Base-by-base conservation (phyloP, 2,113 vertebrate genomes). In the Phylloscopus trochiloides region DNA sequence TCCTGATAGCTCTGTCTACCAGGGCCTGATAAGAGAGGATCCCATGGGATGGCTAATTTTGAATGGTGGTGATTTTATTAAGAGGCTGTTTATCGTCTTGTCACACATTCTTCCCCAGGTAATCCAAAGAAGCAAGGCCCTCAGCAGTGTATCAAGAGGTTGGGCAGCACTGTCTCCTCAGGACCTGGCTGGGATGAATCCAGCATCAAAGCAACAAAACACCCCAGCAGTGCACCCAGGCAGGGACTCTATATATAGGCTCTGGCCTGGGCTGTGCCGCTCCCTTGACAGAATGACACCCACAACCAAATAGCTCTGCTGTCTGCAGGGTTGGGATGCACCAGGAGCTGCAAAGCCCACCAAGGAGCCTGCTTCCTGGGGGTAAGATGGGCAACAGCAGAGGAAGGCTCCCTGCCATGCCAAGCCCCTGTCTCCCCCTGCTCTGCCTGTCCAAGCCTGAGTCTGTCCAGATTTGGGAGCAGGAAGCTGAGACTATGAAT, bases 301-400 rank as follows among this genome's bases (percentile, higher is more conserved):
- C 40, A 5, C 86, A 89, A 97, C 92, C 81, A 97, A 96, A 96
- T 16, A 94, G 67, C 78, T 96, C 90, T 85, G 90, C 96, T 94
- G 72, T 75, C 92, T 88, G 78, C 86, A 83, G 86, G 88, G 63
- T 34, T 95, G 86, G 34, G 73, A 84, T 22, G 42, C 48, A 61
- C 68, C 72, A 65, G 62, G 62, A 86, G 82, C 91, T 90, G 80
- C 58, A 63, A 79, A 83, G 32, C 42, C 81, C 75, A 76, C 12
- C 26, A 54, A 92, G 66, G 29, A 88, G 43, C 68, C 61, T 24
- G 3, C 5, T 14, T 71, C 63, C 40, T 24, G 6, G 4, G 3
- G 29, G 18, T 3, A 12, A 91, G 34, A 20, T 48, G 50, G 17
- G 8, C 2, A 9, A 51, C 8, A 61, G 75, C 40, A n/a, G 62